Evolutionary conservation across 2,113 vertebrate species (phyloP).

Genomic region (Nannobrachium achirus): DNA sequence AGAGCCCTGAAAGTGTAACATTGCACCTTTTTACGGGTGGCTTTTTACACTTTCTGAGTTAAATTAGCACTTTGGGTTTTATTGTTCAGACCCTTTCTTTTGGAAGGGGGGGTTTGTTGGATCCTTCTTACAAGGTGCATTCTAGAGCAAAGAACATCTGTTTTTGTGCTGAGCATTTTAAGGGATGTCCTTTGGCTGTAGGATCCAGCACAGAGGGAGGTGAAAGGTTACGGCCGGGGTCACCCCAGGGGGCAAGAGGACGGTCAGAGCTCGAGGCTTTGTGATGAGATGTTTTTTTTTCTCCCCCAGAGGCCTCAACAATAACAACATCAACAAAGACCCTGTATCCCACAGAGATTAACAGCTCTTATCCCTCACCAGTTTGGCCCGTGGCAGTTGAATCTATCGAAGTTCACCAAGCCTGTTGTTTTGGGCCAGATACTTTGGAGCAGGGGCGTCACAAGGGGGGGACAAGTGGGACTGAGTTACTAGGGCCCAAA

Average conservation of each 20-base stretch:
- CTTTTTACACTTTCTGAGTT: neutral
- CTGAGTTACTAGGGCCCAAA: no score
- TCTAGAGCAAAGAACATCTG: constrained; percentile 20
- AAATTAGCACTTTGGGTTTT: neutral
- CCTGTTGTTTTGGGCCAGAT: neutral
- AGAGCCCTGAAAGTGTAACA: no score
- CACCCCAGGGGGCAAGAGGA: constrained; percentile 18
- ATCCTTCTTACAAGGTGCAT: constrained; percentile 2
- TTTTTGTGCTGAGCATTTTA: constrained; percentile 8
- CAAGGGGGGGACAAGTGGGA: no score
- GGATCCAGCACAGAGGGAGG: neutral
- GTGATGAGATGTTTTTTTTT: constrained; percentile 5
- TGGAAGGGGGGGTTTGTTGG: neutral
- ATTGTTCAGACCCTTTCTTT: neutral
- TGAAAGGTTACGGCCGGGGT: constrained; percentile 26
- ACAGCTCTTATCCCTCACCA: neutral
- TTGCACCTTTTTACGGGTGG: no score
- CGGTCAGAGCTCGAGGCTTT: constrained; percentile 9
- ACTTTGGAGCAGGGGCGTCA: neutral
- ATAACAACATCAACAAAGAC: constrained; percentile 43
- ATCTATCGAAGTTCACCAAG: neutral
- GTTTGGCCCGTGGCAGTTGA: neutral
- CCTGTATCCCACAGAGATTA: constrained; percentile 27
- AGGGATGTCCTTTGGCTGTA: neutral
- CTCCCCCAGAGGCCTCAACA: constrained; percentile 4